A percentile compares a stretch with the other conserved stretches of the same genome.
These are phyloP conservation scores for Clepsis dumicolana DNA, from an alignment of 2,888 invertebrate species.

Conservation along the genomic window DNA sequence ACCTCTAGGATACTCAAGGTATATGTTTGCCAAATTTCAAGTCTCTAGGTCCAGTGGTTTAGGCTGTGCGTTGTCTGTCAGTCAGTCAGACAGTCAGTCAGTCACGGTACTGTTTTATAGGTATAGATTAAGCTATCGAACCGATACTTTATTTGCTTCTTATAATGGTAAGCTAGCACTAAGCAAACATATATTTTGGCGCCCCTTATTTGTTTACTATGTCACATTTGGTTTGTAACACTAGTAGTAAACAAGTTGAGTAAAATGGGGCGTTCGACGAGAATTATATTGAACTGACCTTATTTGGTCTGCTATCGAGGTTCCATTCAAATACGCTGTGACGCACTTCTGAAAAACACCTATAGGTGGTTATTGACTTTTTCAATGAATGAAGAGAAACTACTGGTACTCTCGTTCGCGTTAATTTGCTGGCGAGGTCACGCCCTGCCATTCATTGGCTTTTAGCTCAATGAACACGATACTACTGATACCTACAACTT, in stretches of 20 bases:
- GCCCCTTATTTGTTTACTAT: constrained; percentile 8
- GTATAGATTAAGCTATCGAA: background rate
- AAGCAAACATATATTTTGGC: constrained; percentile 7
- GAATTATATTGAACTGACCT: background rate
- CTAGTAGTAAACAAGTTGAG: constrained; percentile 14
- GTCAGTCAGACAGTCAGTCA: too few relatives aligned
- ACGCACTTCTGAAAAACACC: background rate
- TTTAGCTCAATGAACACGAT: background rate
- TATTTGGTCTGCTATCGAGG: background rate
- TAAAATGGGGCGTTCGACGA: background rate
- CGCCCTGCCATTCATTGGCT: constrained; percentile 3
- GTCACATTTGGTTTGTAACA: constrained; percentile 11
- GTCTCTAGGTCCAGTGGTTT: too few relatives aligned
- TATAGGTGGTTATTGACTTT: constrained; percentile 17
- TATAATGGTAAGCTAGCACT: background rate
- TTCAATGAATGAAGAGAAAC: constrained; percentile 20
- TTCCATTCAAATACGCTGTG: background rate
- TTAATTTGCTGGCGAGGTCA: constrained; percentile 9
- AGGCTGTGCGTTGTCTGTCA: too few relatives aligned
- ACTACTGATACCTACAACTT: background rate
- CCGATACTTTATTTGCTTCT: background rate
- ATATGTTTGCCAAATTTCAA: too few relatives aligned
- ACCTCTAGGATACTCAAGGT: too few relatives aligned
- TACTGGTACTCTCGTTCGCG: constrained; percentile 3
- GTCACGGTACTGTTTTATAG: too few relatives aligned